These are phyloP conservation scores for Acanthopleura granulata DNA, from an alignment of 2,888 invertebrate genomes.

Conservation along the genomic window DNA sequence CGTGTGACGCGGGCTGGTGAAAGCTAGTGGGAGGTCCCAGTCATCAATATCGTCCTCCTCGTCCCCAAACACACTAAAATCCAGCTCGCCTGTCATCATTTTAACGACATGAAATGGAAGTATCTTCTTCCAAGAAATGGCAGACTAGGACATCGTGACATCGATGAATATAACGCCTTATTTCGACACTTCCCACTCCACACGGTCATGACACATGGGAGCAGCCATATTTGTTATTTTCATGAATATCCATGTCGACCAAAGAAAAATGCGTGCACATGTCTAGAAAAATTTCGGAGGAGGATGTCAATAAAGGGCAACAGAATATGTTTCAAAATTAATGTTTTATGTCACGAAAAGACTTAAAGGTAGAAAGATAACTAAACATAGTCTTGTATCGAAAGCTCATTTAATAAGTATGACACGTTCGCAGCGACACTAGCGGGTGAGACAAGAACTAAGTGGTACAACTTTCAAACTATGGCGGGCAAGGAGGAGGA, in stretches of 20 bases:
- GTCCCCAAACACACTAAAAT: slow-evolving; percentile 41
- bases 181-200: not conserved
- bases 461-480: slow-evolving; percentile 7
- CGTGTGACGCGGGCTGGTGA: slow-evolving; percentile 81
- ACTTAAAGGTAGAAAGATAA: too few relatives aligned
- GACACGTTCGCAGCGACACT: too few relatives aligned
- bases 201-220: not conserved
- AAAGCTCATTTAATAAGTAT: too few relatives aligned
- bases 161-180: not conserved
- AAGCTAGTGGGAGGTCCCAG: slow-evolving; percentile 76
- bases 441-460: not conserved
- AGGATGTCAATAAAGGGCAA: too few relatives aligned
- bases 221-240: slow-evolving; percentile 20
- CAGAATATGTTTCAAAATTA: too few relatives aligned
- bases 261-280: too few relatives aligned
- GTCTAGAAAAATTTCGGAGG: too few relatives aligned
- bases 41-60: slow-evolving; percentile 49
- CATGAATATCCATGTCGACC: not conserved
- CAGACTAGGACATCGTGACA: not conserved
- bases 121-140: too few relatives aligned
- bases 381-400: too few relatives aligned
- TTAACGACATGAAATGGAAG: not conserved
- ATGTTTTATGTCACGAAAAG: too few relatives aligned
- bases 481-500: slow-evolving; percentile 14
- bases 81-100: slow-evolving; percentile 29